Evolutionary conservation across 1,140 invertebrate genomes (phyloP).

Genomic region (Pantala flavescens): DNA sequence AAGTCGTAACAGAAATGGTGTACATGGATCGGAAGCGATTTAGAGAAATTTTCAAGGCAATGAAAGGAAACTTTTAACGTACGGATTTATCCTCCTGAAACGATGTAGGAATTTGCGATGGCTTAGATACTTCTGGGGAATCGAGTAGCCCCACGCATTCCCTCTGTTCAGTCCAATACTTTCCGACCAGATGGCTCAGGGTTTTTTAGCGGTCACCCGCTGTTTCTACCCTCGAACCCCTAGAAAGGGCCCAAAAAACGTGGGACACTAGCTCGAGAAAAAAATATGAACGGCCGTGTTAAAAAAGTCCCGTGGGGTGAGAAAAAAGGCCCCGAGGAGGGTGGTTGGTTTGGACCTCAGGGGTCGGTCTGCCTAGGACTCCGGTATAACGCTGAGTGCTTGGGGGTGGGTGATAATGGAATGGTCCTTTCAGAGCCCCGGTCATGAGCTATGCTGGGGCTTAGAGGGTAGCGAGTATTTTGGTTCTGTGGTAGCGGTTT

Average conservation of each 20-base stretch:
- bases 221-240: neutral
- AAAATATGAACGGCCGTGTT: neutral
- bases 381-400: neutral
- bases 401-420: neutral
- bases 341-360: neutral
- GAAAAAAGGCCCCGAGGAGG: neutral
- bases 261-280: neutral
- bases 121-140: too few relatives aligned
- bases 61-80: too few relatives aligned
- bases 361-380: neutral
- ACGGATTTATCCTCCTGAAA: too few relatives aligned
- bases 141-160: neutral
- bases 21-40: too few relatives aligned
- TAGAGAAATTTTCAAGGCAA: too few relatives aligned
- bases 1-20: too few relatives aligned
- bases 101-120: too few relatives aligned
- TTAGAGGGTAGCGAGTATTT: too few relatives aligned
- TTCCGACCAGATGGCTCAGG: constrained; percentile 1
- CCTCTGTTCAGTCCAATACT: neutral
- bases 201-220: constrained; percentile 3
- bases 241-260: neutral
- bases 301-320: neutral
- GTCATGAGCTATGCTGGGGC: too few relatives aligned
- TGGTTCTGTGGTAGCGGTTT: too few relatives aligned
- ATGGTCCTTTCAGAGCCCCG: too few relatives aligned